Conservation (phyloP, 2,888 invertebrate species). For the Coelopa pilipes region DNA sequence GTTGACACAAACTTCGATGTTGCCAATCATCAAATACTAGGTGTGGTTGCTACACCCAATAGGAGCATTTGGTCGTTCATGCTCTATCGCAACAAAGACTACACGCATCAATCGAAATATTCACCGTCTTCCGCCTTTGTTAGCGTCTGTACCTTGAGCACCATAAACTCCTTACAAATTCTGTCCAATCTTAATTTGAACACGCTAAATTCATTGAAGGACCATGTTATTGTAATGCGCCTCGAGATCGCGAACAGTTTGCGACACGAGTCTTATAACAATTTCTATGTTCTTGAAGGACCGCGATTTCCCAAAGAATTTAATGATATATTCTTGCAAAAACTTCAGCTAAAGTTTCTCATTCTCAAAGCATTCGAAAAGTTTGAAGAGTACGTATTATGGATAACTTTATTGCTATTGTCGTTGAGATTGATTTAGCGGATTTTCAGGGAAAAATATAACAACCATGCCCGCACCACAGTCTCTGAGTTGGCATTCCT, state of each 20-base stretch:
- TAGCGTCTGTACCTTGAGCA: conserved; percentile 49
- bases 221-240: conserved; percentile 55
- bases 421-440: neutral
- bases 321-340: conserved; percentile 49
- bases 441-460: conserved; percentile 12
- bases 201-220: conserved; percentile 45
- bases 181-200: conserved; percentile 40
- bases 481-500: conserved; percentile 45
- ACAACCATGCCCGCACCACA: conserved; percentile 31
- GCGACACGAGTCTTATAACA: conserved; percentile 42
- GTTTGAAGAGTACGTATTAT: conserved; percentile 46
- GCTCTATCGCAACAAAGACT: conserved; percentile 53
- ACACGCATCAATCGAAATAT: conserved; percentile 42
- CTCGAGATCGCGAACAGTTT: conserved; percentile 51
- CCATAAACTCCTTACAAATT: conserved; percentile 45
- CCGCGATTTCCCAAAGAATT: conserved; percentile 39
- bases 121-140: conserved; percentile 41
- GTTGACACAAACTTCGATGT: conserved; percentile 48
- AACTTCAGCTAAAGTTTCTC: conserved; percentile 55
- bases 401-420: neutral
- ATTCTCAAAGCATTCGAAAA: conserved; percentile 42
- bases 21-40: conserved; percentile 53
- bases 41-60: conserved; percentile 52
- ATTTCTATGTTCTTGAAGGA: conserved; percentile 41
- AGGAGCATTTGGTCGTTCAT: conserved; percentile 53